Evolutionary conservation across 2,113 vertebrate species (phyloP), one percentile per base, ranked within the genome.

Genomic region (Phyllostomus discolor): DNA sequence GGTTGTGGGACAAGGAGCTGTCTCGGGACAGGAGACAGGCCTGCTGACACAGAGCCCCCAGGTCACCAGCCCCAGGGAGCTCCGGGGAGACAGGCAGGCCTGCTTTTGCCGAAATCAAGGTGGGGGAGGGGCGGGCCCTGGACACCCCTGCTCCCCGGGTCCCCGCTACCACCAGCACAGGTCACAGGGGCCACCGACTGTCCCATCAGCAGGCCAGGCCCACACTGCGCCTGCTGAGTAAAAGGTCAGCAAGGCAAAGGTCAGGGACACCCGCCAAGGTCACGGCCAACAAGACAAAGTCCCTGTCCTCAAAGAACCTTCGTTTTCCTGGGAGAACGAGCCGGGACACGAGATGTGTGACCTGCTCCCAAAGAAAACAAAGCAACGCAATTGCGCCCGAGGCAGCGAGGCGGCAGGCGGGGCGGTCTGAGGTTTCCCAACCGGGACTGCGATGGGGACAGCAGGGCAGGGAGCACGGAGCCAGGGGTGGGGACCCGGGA

Each of bases 111-210:
- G 26, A 38, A 48, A 38, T 17, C 20, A 4, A 31, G 24, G 26
- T 31, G 7, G 19, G 38, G 72, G 12, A 24, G 16, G 1, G 19
- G 20, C 9, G 1, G 2, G 5, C 38, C n/a, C 28, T 1, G 17
- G 38, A 10, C 66, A 10, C 9, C 16, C n/a, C 16, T 2, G 15
- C 19, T 31, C 48, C 12, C 0, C 0, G 33, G 48, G 2, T 46
- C 33, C 43, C 28, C 54, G 57, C 38, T 16, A 1, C 59, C 38
- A 48, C 2, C 3, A n/a, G 28, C 15, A 4, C n/a, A 35, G 41
- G n/a, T 7, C 48, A 12, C 52, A 20, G 17, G 46, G 57, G 2
- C 14, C 48, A 35, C 16, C 88, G 7, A 0, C 15, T 19, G 52
- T 59, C 28, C 66, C 24, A 8, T 64, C 43, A 33, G 62, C n/a